Percentiles rank a stretch among this genome's conserved stretches.
These are phyloP conservation scores for Lonchura striata DNA, from an alignment of 2,113 vertebrate species.

Conservation along the genomic window DNA sequence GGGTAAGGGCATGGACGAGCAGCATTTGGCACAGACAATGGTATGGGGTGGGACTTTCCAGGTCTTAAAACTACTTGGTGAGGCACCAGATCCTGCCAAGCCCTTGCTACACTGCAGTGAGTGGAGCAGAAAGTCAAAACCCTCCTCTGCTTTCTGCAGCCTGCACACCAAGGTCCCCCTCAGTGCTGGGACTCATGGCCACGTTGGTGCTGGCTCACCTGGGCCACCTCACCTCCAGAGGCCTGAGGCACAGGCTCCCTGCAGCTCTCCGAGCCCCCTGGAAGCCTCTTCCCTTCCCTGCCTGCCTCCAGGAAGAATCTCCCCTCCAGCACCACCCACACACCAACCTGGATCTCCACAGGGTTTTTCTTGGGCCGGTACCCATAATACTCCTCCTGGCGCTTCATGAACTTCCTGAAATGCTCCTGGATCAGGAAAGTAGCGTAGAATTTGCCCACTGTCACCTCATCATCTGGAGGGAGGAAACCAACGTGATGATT, in stretches of 20 bases:
- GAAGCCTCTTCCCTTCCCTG: neutral
- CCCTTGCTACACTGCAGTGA: neutral
- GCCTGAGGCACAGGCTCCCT: neutral
- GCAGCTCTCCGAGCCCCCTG: neutral
- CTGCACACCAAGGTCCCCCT: neutral
- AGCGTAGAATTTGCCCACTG: conserved; percentile 97
- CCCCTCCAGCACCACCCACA: neutral
- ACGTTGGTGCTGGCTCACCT: neutral
- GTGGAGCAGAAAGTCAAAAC: neutral
- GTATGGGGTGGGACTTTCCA: neutral
- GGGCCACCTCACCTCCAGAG: neutral
- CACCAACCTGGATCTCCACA: conserved; percentile 87
- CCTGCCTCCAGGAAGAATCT: neutral
- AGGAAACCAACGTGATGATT: neutral
- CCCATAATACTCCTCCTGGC: conserved; percentile 96
- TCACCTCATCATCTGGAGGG: conserved; percentile 93
- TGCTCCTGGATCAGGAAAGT: conserved; percentile 98
- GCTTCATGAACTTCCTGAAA: conserved; percentile 95
- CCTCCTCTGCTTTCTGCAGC: neutral
- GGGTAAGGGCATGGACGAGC: neutral
- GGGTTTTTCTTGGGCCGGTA: conserved; percentile 92
- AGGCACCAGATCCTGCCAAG: neutral
- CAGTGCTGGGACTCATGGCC: neutral
- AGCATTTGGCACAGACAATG: neutral
- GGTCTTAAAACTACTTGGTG: neutral